A percentile compares a stretch with the other conserved stretches of the same genome.
Conservation (phyloP, 2,113 vertebrate genomes). For the Jacana jacana region DNA sequence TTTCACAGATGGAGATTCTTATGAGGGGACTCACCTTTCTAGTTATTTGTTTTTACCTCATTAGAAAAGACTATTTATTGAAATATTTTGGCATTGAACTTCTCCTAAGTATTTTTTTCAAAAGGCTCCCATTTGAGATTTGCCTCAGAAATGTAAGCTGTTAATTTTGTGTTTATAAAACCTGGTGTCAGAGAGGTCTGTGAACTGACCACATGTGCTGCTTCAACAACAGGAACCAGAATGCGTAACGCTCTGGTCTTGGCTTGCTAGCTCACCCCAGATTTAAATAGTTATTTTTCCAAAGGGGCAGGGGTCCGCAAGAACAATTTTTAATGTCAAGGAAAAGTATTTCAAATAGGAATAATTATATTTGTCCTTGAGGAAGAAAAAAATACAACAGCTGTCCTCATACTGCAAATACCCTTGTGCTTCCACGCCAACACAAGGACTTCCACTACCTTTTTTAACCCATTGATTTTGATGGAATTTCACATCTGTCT, state of each 20-base stretch:
- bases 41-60: background rate
- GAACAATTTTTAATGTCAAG: background rate
- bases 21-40: background rate
- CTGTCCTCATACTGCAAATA: background rate
- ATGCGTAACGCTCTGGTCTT: accelerated
- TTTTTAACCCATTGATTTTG: background rate
- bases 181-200: background rate
- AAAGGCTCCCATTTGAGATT: background rate
- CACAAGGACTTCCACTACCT: background rate
- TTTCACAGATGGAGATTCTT: background rate
- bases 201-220: background rate
- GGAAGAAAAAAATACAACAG: background rate
- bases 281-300: background rate
- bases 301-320: background rate
- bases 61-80: background rate
- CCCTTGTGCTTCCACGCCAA: background rate
- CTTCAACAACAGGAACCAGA: background rate
- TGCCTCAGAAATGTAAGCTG: background rate
- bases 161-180: background rate
- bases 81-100: background rate
- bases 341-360: background rate
- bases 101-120: background rate
- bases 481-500: background rate
- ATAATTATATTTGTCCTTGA: background rate
- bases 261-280: background rate